Percentiles rank a stretch among this genome's conserved stretches.
phyloP scores from a whole-genome alignment of 2,113 vertebrate species.

The Mesocricetus auratus region DNA sequence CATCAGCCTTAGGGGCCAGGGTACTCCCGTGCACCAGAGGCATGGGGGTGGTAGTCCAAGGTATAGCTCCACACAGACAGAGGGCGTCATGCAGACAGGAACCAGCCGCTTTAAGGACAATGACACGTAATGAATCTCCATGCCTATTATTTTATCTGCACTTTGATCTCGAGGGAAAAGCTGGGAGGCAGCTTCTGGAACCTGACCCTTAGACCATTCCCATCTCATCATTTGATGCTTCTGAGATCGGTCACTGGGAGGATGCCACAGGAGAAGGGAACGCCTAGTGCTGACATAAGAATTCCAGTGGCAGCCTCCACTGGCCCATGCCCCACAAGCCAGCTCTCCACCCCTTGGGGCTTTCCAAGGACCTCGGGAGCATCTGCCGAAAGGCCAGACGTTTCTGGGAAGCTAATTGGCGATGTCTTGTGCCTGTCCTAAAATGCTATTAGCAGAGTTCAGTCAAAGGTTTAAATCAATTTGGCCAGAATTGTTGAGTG shows the following conservation, averaged over 20 bases:
- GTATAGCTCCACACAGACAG: fast-evolving
- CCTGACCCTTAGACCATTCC: background rate
- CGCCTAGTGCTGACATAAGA: background rate
- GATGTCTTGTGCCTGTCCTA: background rate
- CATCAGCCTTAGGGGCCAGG: no score
- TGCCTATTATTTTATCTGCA: background rate
- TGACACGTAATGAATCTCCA: background rate
- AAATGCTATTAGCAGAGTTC: background rate
- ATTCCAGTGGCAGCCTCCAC: background rate
- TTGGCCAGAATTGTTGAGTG: background rate
- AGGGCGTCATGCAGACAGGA: background rate
- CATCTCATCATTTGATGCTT: background rate
- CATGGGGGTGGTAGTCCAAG: fast-evolving
- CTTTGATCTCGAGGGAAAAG: background rate
- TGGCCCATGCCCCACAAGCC: background rate
- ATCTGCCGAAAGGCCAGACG: background rate
- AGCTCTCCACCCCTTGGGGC: background rate
- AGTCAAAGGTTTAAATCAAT: background rate
- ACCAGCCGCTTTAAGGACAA: background rate
- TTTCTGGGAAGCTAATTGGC: background rate
- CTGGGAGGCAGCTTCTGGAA: no score
- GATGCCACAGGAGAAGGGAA: background rate
- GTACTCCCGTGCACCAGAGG: no score
- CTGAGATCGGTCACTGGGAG: background rate
- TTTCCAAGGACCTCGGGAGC: background rate